Evolutionary conservation across 2,113 vertebrate genomes (phyloP).

Genomic region (Xerus inauris): DNA sequence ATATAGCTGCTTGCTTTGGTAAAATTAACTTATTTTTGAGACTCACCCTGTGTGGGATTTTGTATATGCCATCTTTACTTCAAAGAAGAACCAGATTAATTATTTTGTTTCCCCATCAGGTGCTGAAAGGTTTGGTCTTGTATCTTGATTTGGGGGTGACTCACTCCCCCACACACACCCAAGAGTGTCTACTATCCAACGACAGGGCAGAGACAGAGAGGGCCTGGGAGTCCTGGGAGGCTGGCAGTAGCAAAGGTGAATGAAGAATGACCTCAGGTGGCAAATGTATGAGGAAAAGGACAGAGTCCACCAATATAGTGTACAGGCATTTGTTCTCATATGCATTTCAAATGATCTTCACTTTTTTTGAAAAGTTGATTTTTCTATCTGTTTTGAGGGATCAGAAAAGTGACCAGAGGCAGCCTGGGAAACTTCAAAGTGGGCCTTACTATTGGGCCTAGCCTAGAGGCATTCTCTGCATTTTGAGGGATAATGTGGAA

Average conservation of each 20-base stretch:
- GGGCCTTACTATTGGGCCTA: background rate
- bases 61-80: background rate
- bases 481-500: background rate
- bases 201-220: background rate
- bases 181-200: background rate
- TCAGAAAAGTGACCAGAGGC: background rate
- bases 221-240: background rate
- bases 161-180: too few relatives aligned
- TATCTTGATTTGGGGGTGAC: too few relatives aligned
- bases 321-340: background rate
- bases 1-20: background rate
- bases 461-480: background rate
- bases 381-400: background rate
- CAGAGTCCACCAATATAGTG: background rate
- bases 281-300: background rate
- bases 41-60: background rate
- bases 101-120: too few relatives aligned
- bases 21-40: constrained; percentile 16
- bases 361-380: background rate
- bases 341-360: background rate
- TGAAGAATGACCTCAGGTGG: background rate
- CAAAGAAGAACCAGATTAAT: background rate
- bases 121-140: too few relatives aligned
- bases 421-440: background rate
- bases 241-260: background rate